Base-by-base conservation (phyloP, 1,140 invertebrate genomes). In the Drosophila pruinosa region DNA sequence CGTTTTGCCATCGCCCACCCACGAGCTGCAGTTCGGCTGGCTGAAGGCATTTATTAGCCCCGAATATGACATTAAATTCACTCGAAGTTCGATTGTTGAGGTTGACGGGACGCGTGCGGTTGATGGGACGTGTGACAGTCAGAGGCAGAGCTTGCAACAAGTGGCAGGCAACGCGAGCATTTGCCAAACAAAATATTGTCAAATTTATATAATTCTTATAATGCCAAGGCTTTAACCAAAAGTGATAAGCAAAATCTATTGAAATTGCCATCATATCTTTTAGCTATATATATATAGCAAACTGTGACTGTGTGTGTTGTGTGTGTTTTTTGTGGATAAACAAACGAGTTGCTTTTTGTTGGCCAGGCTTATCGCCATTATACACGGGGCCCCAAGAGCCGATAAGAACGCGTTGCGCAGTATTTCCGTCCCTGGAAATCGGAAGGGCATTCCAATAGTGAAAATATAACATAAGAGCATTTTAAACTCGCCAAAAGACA, bases 401-500 rank as follows among this genome's bases (percentile, higher is more conserved):
- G 78, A 80, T 80, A 80, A 80, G 78, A 77, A 75, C 58, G 17
- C 45, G 67, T 68, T 80, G 54, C 75, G 71, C 59, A 67, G 47
- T 78, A 57, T 28, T 45, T 50, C n/a, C 62, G 62, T 36, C 62
- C 62, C 41, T 57, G 62, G 14, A 12, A 38, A 26, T 19, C 21
- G 36, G n/a, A 41, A 38, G 34, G 53, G 36, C 53, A 38, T 43
- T 56, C 22, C 12, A 56, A 22, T 3, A 22, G 7, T 17, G 5
- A 14, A 14, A 6, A 5, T 8, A 7, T 28, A 14, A 63, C 8
- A 28, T 31, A 14, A 41, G 34, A 17, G 31, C 5, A 19, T 43
- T 43, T 7, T 43, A 1, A 1, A 34, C 10, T 34, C 10, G 10
- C 5, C 31, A 1, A 0, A 28, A n/a, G n/a, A 7, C 26, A 28